A percentile compares a stretch with the other conserved stretches of the same genome.
phyloP scores from a whole-genome alignment of 2,797 vertebrate genomes.

The Mus minutoides region DNA sequence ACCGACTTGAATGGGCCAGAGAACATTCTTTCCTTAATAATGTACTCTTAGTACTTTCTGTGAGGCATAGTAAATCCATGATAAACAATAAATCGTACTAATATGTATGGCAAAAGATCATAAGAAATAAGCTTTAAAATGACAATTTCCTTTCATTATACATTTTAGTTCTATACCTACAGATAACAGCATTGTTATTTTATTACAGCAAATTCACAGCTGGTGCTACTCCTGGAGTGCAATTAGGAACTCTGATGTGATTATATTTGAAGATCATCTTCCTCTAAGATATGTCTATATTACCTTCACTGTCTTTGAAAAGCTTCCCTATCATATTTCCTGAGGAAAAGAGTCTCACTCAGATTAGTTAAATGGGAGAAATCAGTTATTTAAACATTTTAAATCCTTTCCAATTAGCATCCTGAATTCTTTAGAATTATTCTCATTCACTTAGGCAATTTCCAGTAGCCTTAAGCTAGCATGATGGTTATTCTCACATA shows the following conservation, averaged over 20 bases:
- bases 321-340: not conserved
- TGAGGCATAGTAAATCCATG: not conserved
- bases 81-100: not conserved
- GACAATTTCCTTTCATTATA: not conserved
- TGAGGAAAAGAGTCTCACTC: not conserved
- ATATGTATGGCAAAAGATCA: not conserved
- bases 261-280: slow-evolving; percentile 24
- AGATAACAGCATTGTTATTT: not conserved
- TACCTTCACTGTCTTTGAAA: slow-evolving; percentile 33
- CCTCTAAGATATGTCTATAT: slow-evolving; percentile 2
- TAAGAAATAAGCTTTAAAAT: not conserved
- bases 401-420: slow-evolving; percentile 26
- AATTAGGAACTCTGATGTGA: not conserved
- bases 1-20: not conserved
- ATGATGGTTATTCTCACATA: not conserved
- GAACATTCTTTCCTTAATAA: not conserved
- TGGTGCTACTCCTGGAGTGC: not conserved
- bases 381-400: slow-evolving; percentile 43
- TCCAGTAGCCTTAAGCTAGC: not conserved
- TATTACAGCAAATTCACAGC: not conserved
- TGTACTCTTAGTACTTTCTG: not conserved
- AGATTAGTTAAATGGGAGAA: not conserved
- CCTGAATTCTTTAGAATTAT: slow-evolving; percentile 9
- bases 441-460: slow-evolving; percentile 1
- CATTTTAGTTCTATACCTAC: not conserved